Evolutionary conservation across 2,113 vertebrate genomes (phyloP), one percentile per base, ranked within the genome.

Genomic region (Takifugu bimaculatus): DNA sequence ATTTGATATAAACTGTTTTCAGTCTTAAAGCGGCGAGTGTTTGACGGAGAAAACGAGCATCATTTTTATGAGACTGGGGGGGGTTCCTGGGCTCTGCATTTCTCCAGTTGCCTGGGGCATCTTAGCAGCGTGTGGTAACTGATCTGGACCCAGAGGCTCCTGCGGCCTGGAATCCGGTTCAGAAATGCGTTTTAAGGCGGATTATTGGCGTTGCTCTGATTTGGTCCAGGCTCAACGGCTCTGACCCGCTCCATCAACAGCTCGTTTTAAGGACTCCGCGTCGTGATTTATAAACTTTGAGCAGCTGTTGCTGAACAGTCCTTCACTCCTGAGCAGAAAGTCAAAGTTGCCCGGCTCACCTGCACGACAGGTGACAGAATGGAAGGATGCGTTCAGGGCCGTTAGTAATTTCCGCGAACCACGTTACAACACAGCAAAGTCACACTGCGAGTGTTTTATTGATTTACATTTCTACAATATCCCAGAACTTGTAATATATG

Each of bases 361-460:
- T 45, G 51, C 32, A 26, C 4, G 51, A 42, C 27, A n/a, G 50
- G 43, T 60, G 20, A 61, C 54, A 68, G 63, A 58, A 67, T 51
- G 12, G 55, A 11, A 28, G 29, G 70, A 62, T 78, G 74, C 77
- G 14, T 82, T 78, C 77, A 74, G 0, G 42, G 52, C 68, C 54
- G 68, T 65, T 61, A 54, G 61, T 13, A 64, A 70, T 59, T 39
- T 1, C 6, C 20, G 20, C 20, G 20, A 20, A 20, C 32, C 32
- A n/a, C 5, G 1, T 0, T 56, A 35, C 6, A 55, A 62, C 9
- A 32, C 32, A 45, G n/a, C 63, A 39, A 55, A 11, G 53, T 67
- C 69, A 57, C 25, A 26, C 50, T 50, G 5, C 14, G 26, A 53
- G 59, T 15, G 20, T 42, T 57, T 20, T 32, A 32, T 20, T 20